Base-by-base conservation (phyloP, 2,888 invertebrate species). In the Agelastica alni region DNA sequence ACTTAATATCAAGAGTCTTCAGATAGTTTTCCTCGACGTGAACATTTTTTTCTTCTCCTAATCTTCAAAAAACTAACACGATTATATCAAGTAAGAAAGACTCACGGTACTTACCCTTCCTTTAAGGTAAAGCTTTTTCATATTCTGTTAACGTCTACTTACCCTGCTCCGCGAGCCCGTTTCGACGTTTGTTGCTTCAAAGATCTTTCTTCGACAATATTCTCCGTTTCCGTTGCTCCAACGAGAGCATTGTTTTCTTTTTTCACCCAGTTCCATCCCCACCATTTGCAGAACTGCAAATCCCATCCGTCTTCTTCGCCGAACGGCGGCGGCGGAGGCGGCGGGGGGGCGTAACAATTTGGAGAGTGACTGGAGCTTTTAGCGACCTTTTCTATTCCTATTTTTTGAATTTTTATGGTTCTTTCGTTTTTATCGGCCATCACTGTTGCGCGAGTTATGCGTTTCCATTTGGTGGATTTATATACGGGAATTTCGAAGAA, bases 221-320 rank as follows among this genome's bases (percentile, higher is more conserved):
- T 34, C 9, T 3, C 9, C 16, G 14, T 34, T 16, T 34, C 6
- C 16, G 14, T 18, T 34, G 16, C 3, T 34, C n/a, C n/a, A n/a
- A n/a, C n/a, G 4, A 34, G 9, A 16, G 7, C 14, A 16, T 41
- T 34, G n/a, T 58, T 32, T 30, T 47, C 42, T 44, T 61, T 65
- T 26, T 54, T 48, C 16, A 67, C 66, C 68, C 68, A 68, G 42
- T 67, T 68, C 68, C 68, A 68, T 2, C 68, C 68, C 68, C 68
- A 68, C 66, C 65, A 67, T 30, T 63, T 61, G 39, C 68, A 68
- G 51, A 64, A 68, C 17, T 68, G 68, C 34, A 68, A 49, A 10
- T 67, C 66, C 68, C 68, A 68, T 10, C 55, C 36, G 14, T 65
- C 61, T 3, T 56, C 58, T 3, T 59, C 42, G 6, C 62, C 65